These are phyloP conservation scores for Dusona sp. DNA, from an alignment of 2,888 invertebrate genomes.

Conservation along the genomic window DNA sequence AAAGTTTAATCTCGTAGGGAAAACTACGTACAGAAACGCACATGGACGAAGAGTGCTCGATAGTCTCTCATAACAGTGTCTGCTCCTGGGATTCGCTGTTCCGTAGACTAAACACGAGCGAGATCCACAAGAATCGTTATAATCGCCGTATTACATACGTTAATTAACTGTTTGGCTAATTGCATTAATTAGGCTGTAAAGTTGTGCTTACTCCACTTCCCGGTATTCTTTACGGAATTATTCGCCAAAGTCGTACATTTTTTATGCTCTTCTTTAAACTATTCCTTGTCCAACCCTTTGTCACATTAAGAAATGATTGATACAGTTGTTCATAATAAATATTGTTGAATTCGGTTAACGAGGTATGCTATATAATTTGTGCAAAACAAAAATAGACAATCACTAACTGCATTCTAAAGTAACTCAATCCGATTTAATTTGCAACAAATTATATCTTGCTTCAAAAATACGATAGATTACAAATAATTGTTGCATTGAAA, in stretches of 20 bases:
- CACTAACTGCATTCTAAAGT: not conserved
- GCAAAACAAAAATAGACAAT: not conserved
- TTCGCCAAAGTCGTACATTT: constrained; percentile 20
- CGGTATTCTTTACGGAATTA: constrained; percentile 50
- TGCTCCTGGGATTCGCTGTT: constrained; percentile 76
- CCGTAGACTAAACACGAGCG: constrained; percentile 77
- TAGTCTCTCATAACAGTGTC: constrained; percentile 47
- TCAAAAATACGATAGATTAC: not conserved
- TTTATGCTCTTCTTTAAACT: not conserved
- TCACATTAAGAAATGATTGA: not conserved
- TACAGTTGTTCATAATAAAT: not conserved
- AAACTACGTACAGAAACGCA: constrained; percentile 9
- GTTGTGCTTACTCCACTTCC: constrained; percentile 76
- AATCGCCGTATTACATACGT: constrained; percentile 81
- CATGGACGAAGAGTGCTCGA: constrained; percentile 20
- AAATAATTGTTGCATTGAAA: too few relatives aligned
- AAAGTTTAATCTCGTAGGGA: constrained; percentile 42
- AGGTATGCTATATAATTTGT: not conserved
- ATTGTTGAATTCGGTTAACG: not conserved
- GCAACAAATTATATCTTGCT: not conserved
- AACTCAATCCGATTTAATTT: not conserved
- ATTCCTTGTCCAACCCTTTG: not conserved
- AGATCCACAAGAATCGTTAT: constrained; percentile 75
- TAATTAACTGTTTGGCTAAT: constrained; percentile 83
- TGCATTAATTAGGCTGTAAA: constrained; percentile 84